Base-by-base conservation (phyloP, 1,140 invertebrate species). In the Anoplolepis gracilipes region DNA sequence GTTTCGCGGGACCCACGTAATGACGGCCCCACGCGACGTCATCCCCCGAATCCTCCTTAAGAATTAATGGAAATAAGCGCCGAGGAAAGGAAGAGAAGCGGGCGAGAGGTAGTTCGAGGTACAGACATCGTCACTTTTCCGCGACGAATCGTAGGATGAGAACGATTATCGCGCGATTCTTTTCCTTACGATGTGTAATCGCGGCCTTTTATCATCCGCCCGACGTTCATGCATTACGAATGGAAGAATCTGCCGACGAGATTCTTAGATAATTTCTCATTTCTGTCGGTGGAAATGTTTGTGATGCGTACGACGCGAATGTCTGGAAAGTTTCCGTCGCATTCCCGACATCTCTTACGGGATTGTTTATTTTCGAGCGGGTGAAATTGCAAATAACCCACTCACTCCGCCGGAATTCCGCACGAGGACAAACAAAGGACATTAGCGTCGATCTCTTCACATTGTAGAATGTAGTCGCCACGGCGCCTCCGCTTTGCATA, bases 1-100 rank as follows among this genome's bases (percentile, higher is more conserved):
- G 69, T 93, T 90, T 84, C 88, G 70, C 85, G 79, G 61, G 59
- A 49, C 77, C 69, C 85, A 84, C 84, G 84, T 90, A 93, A 91
- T 86, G 84, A 85, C 84, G 90, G 88, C 90, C 92, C 91, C 92
- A 93, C 92, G 92, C 92, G 86, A 93, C 67, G 33, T 53, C 88
- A 69, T 86, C 39, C 16, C 22, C 42, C 46, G 36, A 16, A 67
- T 19, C 25, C 30, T 76, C 84, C 59, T 65, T 42, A 8, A 46
- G 61, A 88, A 89, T 89, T 88, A 67, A 69, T 87, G 61, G 61
- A 85, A 79, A 89, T 86, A 86, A 86, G 53, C 61, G 61, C 46
- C 36, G 33, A 25, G 53, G 28, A 11, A 55, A 16, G 19, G 33
- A 61, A n/a, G 36, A 72, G 59, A 30, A 19, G 13, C 16, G 42